Conservation (phyloP, 2,797 vertebrate genomes). For the Rhinoraja longicauda region DNA sequence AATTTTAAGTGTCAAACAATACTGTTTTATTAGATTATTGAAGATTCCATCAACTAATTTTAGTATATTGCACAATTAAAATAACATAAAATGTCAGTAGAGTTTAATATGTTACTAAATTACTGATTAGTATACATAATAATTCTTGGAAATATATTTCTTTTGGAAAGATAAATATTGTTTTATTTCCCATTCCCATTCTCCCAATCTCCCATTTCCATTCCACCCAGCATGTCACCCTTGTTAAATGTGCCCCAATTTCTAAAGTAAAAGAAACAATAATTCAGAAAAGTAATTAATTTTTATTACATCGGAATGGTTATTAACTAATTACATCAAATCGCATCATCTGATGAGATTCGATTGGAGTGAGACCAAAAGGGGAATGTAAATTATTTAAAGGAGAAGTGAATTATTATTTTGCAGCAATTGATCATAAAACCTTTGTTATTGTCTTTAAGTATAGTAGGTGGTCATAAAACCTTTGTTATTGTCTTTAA, state of each 20-base stretch:
- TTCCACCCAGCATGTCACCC: no score
- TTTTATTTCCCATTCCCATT: no score
- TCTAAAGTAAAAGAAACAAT: neutral
- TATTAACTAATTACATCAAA: neutral
- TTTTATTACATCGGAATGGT: neutral
- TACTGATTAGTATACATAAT: neutral
- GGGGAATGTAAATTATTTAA: neutral
- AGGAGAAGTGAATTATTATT: constrained; percentile 7
- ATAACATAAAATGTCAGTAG: no score
- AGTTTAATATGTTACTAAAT: no score
- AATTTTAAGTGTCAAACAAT: neutral
- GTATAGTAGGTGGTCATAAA: neutral
- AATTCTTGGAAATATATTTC: neutral
- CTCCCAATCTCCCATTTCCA: no score
- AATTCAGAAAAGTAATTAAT: neutral
- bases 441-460: neutral
- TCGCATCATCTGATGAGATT: neutral
- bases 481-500: neutral
- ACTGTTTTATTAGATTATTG: neutral
- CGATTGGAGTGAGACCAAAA: neutral
- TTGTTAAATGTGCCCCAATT: neutral
- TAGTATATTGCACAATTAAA: neutral
- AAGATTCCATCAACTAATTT: neutral
- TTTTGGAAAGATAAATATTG: no score
- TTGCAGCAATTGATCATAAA: neutral